Conservation (phyloP, 2,113 vertebrate species). For the Pachycephala philippinensis region DNA sequence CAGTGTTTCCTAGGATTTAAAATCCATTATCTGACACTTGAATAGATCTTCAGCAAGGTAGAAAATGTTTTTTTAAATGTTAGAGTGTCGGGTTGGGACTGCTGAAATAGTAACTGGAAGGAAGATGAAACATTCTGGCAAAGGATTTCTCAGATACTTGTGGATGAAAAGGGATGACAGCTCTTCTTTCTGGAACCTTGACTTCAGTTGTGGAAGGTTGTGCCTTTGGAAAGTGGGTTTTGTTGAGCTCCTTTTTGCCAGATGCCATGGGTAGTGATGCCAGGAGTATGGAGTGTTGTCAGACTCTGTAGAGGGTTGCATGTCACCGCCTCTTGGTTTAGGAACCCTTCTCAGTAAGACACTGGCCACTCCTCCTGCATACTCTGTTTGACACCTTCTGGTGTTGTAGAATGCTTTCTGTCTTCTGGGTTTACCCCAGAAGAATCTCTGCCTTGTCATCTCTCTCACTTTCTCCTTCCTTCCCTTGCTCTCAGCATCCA, state of each 20-base stretch:
- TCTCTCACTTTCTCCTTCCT: background rate
- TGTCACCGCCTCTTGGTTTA: fast-evolving
- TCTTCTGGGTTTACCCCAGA: background rate
- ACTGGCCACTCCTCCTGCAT: background rate
- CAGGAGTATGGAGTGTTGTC: background rate
- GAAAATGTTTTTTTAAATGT: background rate
- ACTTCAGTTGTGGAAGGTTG: background rate
- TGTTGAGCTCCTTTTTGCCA: background rate
- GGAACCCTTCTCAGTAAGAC: background rate
- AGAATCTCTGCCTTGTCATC: background rate
- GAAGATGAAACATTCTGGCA: background rate
- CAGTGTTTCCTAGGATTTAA: background rate
- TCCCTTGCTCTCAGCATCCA: background rate
- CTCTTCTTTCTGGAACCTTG: background rate
- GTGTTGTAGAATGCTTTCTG: background rate
- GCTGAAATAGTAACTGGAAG: background rate
- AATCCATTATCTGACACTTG: background rate
- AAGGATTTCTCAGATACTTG: background rate
- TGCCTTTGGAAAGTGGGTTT: background rate
- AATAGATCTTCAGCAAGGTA: background rate
- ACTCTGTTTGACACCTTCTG: background rate
- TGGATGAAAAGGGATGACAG: background rate
- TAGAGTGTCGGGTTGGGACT: fast-evolving
- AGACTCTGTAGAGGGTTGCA: background rate
- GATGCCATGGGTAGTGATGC: background rate